Base-by-base conservation (phyloP, 1,140 invertebrate species). In the Cydia fagiglandana region DNA sequence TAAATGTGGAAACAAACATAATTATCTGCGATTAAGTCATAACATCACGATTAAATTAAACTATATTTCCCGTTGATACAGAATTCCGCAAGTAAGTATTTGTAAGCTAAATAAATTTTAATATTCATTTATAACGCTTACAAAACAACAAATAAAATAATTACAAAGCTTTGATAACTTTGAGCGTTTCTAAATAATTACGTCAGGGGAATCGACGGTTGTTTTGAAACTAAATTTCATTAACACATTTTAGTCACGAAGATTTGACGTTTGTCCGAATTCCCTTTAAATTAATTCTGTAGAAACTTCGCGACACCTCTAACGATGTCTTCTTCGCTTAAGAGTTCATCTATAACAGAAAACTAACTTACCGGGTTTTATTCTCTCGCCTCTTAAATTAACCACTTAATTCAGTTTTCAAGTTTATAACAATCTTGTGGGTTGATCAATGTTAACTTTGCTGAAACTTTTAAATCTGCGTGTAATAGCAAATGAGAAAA, bases 291-390 rank as follows among this genome's bases (percentile, higher is more conserved):
- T 80, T 77, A 74, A 80, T 77, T 77, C 76, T 75, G 24, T 17
- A 64, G 70, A 76, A 87, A 89, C 80, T 88, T 83, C 73, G 78
- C 80, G 84, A 87, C 83, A 84, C 81, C 81, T 84, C 79, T 84
- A 84, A 88, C 80, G 81, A 88, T 84, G 81, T 86, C 83, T 82
- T 86, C 85, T 76, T 79, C 80, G 77, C 77, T 84, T 82, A 84
- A 80, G 79, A 84, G 75, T 88, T 87, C 82, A 81, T 83, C 83
- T 80, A 81, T 76, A 76, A 73, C 79, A 79, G 78, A 78, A 82
- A 84, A 83, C 84, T 85, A 86, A 87, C 80, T 84, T 85, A 76
- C 76, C 79, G 12, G 75, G 82, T 80, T 56, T 74, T 74, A 77
- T 24, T 68, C 70, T 80, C 76, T 81, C 78, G 68, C 75, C 79